Evolutionary conservation across 2,888 invertebrate species (phyloP).

Genomic region (Machimus atricapillus): DNA sequence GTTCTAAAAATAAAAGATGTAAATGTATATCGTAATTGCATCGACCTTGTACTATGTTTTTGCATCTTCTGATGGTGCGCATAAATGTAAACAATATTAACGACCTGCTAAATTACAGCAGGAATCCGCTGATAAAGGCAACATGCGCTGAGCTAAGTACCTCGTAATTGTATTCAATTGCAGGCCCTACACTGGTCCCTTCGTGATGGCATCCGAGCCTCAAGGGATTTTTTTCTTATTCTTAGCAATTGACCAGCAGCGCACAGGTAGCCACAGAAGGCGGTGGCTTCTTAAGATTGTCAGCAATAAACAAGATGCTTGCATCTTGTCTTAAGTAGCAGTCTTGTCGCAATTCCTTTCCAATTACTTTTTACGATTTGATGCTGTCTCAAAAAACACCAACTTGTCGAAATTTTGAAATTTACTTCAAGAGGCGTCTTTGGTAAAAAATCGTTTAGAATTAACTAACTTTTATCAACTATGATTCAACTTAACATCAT

Average conservation of each 20-base stretch:
- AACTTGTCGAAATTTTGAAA: not conserved
- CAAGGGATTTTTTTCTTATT: not conserved
- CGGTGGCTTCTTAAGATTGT: not conserved
- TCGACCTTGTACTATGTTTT: not conserved
- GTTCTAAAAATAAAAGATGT: not conserved
- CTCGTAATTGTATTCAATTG: constrained; percentile 8
- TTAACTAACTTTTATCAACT: not conserved
- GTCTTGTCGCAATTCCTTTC: not conserved
- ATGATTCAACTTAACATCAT: not conserved
- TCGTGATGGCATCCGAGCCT: not conserved
- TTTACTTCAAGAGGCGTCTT: not conserved
- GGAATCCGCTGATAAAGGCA: not conserved
- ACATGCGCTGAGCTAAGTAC: not conserved
- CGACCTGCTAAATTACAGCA: constrained; percentile 5
- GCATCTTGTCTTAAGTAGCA: not conserved
- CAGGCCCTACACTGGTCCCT: not conserved
- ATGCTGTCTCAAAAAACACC: not conserved
- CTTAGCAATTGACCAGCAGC: not conserved
- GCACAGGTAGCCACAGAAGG: not conserved
- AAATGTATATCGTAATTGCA: not conserved
- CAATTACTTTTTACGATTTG: not conserved
- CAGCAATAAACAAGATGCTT: not conserved
- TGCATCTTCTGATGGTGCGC: not conserved
- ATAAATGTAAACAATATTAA: constrained; percentile 13
- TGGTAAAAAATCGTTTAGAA: not conserved